phyloP scores from a whole-genome alignment of 2,888 invertebrate genomes.

The Cetonia aurata region DNA sequence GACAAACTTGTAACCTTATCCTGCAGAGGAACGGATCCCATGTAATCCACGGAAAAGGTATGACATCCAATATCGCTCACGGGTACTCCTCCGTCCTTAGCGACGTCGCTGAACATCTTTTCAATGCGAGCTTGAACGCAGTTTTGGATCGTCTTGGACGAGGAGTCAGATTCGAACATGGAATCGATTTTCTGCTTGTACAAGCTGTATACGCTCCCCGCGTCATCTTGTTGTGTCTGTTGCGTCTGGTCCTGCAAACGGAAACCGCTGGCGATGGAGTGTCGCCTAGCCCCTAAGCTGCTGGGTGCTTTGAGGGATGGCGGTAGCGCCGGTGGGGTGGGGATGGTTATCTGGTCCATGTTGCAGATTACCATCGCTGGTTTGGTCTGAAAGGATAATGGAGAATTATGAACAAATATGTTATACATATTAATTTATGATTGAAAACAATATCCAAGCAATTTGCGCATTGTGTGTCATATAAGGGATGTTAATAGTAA shows the following conservation, averaged over 20 bases:
- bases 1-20: constrained; percentile 86
- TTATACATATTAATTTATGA: not conserved
- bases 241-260: constrained; percentile 58
- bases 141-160: constrained; percentile 69
- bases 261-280: constrained; percentile 59
- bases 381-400: not conserved
- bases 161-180: constrained; percentile 73
- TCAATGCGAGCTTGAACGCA: constrained; percentile 89
- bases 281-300: constrained; percentile 57
- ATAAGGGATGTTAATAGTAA: too few species aligned
- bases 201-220: constrained; percentile 71
- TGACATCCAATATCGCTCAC: constrained; percentile 68
- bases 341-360: constrained; percentile 61
- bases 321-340: constrained; percentile 62
- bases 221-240: constrained; percentile 53
- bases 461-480: too few species aligned
- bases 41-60: constrained; percentile 80
- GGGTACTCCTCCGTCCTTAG: constrained; percentile 70
- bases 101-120: constrained; percentile 84
- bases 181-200: constrained; percentile 90
- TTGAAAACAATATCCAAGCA: too few species aligned
- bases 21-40: constrained; percentile 83
- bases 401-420: not conserved
- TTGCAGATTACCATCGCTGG: constrained; percentile 52
- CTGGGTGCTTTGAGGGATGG: constrained; percentile 48